A percentile compares a stretch with the other conserved stretches of the same genome.
These are phyloP conservation scores for Ruditapes philippinarum DNA, from an alignment of 1,140 invertebrate genomes.

Conservation along the genomic window DNA sequence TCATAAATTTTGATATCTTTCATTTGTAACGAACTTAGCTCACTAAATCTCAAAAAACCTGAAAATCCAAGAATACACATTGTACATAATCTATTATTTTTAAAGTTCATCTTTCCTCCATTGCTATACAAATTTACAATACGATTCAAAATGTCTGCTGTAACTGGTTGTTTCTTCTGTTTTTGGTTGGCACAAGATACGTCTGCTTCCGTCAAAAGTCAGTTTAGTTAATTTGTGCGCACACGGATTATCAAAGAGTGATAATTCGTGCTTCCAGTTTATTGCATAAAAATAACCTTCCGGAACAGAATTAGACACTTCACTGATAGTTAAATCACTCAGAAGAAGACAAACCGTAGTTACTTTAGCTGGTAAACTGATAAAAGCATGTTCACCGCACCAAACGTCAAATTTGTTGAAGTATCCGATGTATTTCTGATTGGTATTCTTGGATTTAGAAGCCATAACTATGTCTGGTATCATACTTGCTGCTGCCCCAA, in stretches of 20 bases:
- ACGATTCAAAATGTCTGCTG: background rate
- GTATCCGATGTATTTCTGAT: background rate
- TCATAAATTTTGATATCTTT: background rate
- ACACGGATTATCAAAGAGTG: background rate
- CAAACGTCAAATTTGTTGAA: background rate
- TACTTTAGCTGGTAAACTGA: background rate
- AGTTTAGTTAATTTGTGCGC: background rate
- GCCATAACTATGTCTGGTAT: background rate
- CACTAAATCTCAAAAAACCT: background rate
- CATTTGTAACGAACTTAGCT: background rate
- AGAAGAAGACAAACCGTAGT: too few relatives aligned
- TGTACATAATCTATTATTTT: background rate
- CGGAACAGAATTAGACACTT: background rate
- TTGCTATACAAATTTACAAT: background rate
- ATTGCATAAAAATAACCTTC: background rate
- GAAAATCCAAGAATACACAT: slow-evolving; percentile 32
- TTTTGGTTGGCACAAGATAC: background rate
- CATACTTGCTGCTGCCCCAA: background rate
- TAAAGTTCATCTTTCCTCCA: background rate
- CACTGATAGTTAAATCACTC: background rate
- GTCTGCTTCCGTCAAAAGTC: background rate
- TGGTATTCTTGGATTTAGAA: background rate
- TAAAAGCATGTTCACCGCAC: background rate
- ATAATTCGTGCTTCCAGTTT: background rate
- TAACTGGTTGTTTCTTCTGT: background rate